Evolutionary conservation across 1,140 invertebrate species (phyloP), one percentile per base, ranked within the genome.

Genomic region (Aradophagus sp.): DNA sequence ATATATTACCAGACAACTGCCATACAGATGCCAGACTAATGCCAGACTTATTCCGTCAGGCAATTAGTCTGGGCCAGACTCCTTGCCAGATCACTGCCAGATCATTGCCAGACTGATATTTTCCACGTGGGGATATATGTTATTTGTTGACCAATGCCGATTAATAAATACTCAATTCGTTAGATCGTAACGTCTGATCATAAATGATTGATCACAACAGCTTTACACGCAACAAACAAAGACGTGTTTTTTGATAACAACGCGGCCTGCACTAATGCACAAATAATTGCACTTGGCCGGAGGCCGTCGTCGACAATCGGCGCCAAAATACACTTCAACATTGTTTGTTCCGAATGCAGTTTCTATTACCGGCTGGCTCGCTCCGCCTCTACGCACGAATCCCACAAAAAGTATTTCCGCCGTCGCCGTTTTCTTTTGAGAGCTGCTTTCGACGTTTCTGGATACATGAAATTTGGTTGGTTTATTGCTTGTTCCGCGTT

Each of bases 391-490:
- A 19, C 31, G 31, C 36, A 39, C 23, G 23, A 53, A 63, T 52
- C 47, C 48, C 59, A 34, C 34, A 53, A 47, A 63, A 55, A 65
- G 48, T 65, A 27, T 65, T 65, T 52, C 26, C 56, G 39, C 16
- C 39, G 29, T 26, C 36, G 16, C 35, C 16, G 2, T 14, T 31
- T 50, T 29, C 35, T 31, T 66, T 52, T 29, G 35, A 52, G 31
- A 42, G 16, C 52, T 58, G 63, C 47, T 67, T 67, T 58, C 63
- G 47, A 67, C 63, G 26, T 58, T 58, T 67, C 39, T 20, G 44
- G 53, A 53, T 58, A 67, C 63, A 58, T 59, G 63, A 67, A 67
- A 67, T 59, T 52, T 59, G 63, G 58, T 59, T 52, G 53, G 45
- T 53, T 56, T 67, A 67, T 50, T 67, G 31, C 39, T 19, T 35